These are phyloP conservation scores for Lathronympha strigana DNA, from an alignment of 2,888 invertebrate genomes.

Conservation along the genomic window DNA sequence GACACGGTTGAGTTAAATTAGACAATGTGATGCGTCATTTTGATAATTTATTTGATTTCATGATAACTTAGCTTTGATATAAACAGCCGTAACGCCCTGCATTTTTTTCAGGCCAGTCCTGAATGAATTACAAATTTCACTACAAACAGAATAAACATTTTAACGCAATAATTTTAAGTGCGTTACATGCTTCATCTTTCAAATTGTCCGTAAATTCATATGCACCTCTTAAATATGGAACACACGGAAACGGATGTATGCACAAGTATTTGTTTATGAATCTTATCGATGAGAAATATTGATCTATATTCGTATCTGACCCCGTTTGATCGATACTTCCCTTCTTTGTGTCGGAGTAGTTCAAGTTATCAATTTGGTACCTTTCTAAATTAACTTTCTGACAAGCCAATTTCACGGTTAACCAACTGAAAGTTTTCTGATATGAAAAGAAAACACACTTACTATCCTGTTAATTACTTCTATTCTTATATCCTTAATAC, in stretches of 20 bases:
- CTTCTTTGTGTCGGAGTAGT: background rate
- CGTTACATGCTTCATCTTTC: slow-evolving; percentile 32
- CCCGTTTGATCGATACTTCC: slow-evolving; percentile 1
- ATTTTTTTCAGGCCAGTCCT: background rate
- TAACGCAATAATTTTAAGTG: slow-evolving; percentile 16
- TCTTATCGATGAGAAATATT: slow-evolving; percentile 26
- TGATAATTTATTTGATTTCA: background rate
- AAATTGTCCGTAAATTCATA: slow-evolving; percentile 42
- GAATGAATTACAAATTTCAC: background rate
- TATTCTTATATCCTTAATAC: no score
- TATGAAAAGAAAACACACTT: no score
- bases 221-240: slow-evolving; percentile 45
- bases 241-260: slow-evolving; percentile 60
- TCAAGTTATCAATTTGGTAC: background rate
- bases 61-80: background rate
- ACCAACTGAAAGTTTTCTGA: background rate
- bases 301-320: slow-evolving; percentile 13
- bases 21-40: background rate
- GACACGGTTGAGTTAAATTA: background rate
- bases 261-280: slow-evolving; percentile 37
- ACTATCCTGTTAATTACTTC: no score
- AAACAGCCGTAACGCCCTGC: no score
- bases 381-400: background rate
- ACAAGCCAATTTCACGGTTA: background rate
- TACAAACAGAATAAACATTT: background rate